Evolutionary conservation across 2,888 invertebrate species (phyloP).

Genomic region (Nipponacmea schrenckii): DNA sequence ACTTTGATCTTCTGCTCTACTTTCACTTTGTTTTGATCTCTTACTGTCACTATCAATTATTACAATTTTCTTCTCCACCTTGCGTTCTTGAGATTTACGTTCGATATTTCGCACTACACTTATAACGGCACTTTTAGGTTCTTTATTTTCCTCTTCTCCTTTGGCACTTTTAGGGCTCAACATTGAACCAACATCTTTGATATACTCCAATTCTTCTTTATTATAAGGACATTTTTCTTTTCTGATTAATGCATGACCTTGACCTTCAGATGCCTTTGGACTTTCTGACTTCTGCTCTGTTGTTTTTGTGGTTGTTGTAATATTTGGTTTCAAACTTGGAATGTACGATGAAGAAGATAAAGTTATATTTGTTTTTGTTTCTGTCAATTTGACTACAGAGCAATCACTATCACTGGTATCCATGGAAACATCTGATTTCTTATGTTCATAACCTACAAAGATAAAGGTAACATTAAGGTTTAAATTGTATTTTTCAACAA

Average conservation of each 20-base stretch:
- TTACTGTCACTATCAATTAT: conserved; percentile 42
- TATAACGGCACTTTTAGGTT: conserved; percentile 41
- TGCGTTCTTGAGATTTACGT: conserved; percentile 31
- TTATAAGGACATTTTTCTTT: conserved; percentile 36
- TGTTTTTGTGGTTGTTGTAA: not conserved
- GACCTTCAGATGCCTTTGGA: conserved; percentile 10
- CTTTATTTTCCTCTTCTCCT: conserved; percentile 27
- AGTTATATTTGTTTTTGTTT: not conserved
- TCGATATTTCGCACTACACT: conserved; percentile 52
- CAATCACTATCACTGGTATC: not conserved
- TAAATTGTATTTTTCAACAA: too few relatives aligned
- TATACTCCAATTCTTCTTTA: conserved; percentile 45
- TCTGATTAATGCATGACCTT: not conserved
- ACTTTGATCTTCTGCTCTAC: conserved; percentile 3
- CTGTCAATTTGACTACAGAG: conserved; percentile 7
- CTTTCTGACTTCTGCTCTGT: conserved; percentile 34
- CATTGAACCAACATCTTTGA: conserved; percentile 52
- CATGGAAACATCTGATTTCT: too few relatives aligned
- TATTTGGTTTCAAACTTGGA: not conserved
- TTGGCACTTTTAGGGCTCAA: conserved; percentile 45
- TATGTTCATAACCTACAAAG: too few relatives aligned
- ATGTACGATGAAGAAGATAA: not conserved
- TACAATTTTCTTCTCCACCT: conserved; percentile 35
- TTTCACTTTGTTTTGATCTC: conserved; percentile 8
- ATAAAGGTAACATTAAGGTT: too few relatives aligned